These are phyloP conservation scores for Riptortus pedestris DNA, from an alignment of 1,140 invertebrate species.

Conservation along the genomic window DNA sequence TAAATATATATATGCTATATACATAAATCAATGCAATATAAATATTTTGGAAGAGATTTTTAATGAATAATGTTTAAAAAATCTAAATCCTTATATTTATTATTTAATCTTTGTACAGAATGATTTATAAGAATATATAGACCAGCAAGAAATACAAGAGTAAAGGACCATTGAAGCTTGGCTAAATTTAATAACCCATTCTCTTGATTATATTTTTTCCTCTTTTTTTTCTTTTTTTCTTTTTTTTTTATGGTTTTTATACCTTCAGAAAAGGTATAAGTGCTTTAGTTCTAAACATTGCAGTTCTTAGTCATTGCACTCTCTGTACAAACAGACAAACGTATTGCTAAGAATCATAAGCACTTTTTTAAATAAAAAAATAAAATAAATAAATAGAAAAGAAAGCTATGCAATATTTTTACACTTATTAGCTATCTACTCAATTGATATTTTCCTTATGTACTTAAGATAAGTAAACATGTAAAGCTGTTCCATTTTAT, in stretches of 20 bases:
- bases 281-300: slow-evolving; percentile 7
- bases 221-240: no score
- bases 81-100: slow-evolving; percentile 24
- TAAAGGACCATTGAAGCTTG: slow-evolving; percentile 24
- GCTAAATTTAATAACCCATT: slow-evolving; percentile 20
- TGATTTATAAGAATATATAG: slow-evolving; percentile 17
- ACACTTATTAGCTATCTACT: background rate
- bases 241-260: no score
- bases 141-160: slow-evolving; percentile 19
- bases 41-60: slow-evolving; percentile 13
- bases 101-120: slow-evolving; percentile 20
- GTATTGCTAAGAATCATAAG: background rate
- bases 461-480: slow-evolving; percentile 16
- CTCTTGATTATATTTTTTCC: background rate
- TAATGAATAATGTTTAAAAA: slow-evolving; percentile 20
- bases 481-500: background rate
- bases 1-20: slow-evolving; percentile 21
- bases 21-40: slow-evolving; percentile 20
- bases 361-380: background rate
- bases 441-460: background rate
- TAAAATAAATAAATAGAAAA: background rate
- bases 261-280: no score
- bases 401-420: background rate
- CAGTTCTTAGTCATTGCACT: slow-evolving; percentile 7
- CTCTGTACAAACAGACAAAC: background rate